Percentiles rank a stretch among this genome's conserved stretches.
Evolutionary conservation across 2,888 invertebrate genomes (phyloP).

Genomic region (Bimastos eiseni): DNA sequence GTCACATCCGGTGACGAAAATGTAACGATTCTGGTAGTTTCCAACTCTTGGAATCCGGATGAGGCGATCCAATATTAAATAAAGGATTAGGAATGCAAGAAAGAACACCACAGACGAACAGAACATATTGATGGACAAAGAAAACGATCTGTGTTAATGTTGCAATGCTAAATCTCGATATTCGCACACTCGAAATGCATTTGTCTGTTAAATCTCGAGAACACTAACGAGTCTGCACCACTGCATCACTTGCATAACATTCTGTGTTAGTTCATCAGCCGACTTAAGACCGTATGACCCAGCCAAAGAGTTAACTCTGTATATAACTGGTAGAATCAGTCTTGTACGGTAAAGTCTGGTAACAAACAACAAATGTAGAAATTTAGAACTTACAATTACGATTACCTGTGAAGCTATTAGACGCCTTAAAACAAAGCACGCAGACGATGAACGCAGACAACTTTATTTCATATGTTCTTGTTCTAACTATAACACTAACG

Average conservation of each 20-base stretch:
- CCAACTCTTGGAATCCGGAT: background rate
- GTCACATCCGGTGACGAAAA: slow-evolving; percentile 35
- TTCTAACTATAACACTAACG: background rate
- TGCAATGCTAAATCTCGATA: background rate
- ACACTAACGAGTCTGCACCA: no score
- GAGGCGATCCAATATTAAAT: background rate
- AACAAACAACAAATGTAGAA: no score
- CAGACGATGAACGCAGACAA: background rate
- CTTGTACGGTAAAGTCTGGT: no score
- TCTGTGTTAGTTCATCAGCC: background rate
- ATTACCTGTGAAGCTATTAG: no score
- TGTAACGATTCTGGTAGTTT: slow-evolving; percentile 13
- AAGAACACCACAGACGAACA: background rate
- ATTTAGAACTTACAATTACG: no score
- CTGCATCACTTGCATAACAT: no score
- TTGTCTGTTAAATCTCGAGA: no score
- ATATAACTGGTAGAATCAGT: no score
- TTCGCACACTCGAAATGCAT: background rate
- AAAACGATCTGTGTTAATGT: background rate
- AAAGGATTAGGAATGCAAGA: background rate
- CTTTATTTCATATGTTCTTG: background rate
- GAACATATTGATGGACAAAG: background rate
- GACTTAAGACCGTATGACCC: no score
- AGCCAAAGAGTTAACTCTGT: no score
- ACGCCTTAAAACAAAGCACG: no score